phyloP scores from a whole-genome alignment of 2,113 vertebrate species.

The Meriones unguiculatus region DNA sequence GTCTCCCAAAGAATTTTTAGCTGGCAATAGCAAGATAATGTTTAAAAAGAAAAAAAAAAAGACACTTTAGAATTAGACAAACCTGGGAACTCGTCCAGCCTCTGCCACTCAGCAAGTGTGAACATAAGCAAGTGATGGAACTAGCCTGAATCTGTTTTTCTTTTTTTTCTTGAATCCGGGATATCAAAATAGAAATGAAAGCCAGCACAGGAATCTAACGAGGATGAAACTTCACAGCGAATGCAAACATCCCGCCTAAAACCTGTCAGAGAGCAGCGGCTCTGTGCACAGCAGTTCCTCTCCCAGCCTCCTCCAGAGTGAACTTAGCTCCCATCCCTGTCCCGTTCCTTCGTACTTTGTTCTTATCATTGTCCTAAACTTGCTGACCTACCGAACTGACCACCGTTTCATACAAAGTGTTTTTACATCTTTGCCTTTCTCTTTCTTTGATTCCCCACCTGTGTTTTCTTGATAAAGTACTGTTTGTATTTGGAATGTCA shows the following conservation, averaged over 20 bases:
- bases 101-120: constrained; percentile 57
- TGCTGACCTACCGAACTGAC: background rate
- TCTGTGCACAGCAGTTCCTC: fast-evolving
- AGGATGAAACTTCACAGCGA: background rate
- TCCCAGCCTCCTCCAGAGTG: background rate
- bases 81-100: constrained; percentile 65
- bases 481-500: background rate
- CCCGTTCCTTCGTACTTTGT: background rate
- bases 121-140: constrained; percentile 58
- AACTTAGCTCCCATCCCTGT: too few relatives aligned
- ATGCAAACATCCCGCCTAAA: background rate
- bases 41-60: background rate
- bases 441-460: background rate
- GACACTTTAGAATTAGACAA: constrained; percentile 46
- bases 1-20: background rate
- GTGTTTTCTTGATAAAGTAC: background rate
- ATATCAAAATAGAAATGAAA: constrained; percentile 59
- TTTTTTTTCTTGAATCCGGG: background rate
- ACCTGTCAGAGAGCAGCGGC: fast-evolving
- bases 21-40: background rate
- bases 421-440: background rate
- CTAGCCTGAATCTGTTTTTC: background rate
- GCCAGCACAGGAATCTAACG: background rate
- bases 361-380: background rate
- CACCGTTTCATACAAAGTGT: background rate